Conservation (phyloP, 2,113 vertebrate species). For the Plecturocebus donacophilus region DNA sequence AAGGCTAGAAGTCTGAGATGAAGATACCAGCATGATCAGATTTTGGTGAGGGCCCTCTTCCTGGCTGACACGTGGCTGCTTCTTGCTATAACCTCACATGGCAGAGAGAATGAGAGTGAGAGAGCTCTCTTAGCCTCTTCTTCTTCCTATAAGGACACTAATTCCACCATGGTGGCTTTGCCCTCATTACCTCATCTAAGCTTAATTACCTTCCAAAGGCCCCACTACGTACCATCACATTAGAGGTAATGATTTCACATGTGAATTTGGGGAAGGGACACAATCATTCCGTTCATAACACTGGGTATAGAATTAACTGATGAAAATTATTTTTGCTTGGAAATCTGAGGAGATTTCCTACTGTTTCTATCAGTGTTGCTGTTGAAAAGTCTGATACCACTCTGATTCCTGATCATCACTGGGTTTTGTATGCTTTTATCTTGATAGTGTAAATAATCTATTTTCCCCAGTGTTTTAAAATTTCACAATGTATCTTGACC, state of each 20-base stretch:
- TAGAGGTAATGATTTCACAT: not conserved
- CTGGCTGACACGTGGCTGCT: not conserved
- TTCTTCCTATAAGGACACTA: not conserved
- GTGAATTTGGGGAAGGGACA: no score
- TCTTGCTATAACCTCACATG: not conserved
- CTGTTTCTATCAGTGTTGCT: not conserved
- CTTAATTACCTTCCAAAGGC: not conserved
- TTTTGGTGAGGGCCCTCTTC: not conserved
- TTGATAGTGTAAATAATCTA: not conserved
- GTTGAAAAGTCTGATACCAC: not conserved
- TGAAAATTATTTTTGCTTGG: not conserved
- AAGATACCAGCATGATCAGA: not conserved
- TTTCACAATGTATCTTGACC: not conserved
- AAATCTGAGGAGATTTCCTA: not conserved
- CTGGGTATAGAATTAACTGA: not conserved
- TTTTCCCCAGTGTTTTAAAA: not conserved
- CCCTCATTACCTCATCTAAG: not conserved
- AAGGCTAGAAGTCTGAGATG: not conserved
- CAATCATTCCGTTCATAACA: not conserved
- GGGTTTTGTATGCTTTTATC: not conserved
- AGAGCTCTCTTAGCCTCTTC: not conserved
- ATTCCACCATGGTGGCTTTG: not conserved
- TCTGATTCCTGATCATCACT: not conserved
- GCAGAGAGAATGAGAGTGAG: not conserved
- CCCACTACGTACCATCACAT: not conserved